Percentiles rank a stretch among this genome's conserved stretches.
Evolutionary conservation across 2,113 vertebrate species (phyloP).

Genomic region (Pleuronectes platessa): DNA sequence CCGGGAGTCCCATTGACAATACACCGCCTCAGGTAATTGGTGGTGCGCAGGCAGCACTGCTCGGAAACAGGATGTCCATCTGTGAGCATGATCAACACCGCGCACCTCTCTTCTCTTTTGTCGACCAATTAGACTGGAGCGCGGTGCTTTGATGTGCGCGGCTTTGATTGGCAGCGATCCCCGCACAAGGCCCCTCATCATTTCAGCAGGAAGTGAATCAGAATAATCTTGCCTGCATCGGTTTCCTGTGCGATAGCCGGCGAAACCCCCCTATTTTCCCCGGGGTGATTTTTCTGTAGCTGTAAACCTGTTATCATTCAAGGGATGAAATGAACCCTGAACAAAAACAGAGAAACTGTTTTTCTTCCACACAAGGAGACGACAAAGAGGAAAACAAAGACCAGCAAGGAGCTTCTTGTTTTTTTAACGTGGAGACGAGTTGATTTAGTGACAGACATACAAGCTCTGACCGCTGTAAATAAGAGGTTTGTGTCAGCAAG

Average conservation of each 20-base stretch:
- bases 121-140: constrained; percentile 60
- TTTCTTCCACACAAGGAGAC: constrained; percentile 25
- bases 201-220: constrained; percentile 67
- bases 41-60: constrained; percentile 22
- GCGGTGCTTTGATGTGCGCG: background rate
- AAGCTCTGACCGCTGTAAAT: constrained; percentile 39
- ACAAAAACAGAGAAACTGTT: constrained; percentile 42
- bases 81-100: constrained; percentile 21
- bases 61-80: constrained; percentile 36
- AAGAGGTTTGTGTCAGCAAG: constrained; percentile 37
- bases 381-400: constrained; percentile 6
- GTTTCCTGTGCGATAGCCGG: constrained; percentile 65
- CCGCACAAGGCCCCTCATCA: constrained; percentile 68
- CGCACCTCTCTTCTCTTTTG: constrained; percentile 33
- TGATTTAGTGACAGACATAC: constrained; percentile 31
- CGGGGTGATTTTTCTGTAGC: constrained; percentile 65
- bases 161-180: constrained; percentile 68
- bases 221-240: constrained; percentile 67
- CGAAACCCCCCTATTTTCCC: constrained; percentile 71
- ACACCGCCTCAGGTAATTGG: constrained; percentile 66
- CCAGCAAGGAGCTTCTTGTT: background rate
- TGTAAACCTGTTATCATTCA: constrained; percentile 74
- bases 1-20: constrained; percentile 46
- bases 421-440: background rate
- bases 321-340: constrained; percentile 55